A percentile compares a stretch with the other conserved stretches of the same genome.
These are phyloP conservation scores for Kryphioiulus occultus DNA, from an alignment of 2,888 invertebrate genomes.

Conservation along the genomic window DNA sequence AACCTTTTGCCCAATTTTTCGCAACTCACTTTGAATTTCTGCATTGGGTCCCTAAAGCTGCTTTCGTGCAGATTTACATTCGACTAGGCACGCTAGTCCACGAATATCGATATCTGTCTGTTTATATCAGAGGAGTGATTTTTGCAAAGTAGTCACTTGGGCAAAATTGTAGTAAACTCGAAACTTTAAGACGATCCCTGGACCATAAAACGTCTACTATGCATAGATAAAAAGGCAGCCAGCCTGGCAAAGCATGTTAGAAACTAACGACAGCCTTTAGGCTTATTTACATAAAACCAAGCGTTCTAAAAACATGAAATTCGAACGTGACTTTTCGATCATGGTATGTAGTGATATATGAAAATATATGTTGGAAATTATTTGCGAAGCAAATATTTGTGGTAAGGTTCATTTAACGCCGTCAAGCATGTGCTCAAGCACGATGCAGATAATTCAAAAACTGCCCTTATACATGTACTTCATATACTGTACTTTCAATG, in stretches of 20 bases:
- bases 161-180: constrained; percentile 12
- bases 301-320: neutral
- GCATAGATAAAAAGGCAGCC: neutral
- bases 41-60: neutral
- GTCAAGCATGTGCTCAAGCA: too few relatives aligned
- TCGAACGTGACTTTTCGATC: neutral
- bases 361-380: too few relatives aligned
- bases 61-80: constrained; percentile 2
- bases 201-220: neutral
- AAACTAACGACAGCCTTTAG: neutral
- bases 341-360: too few relatives aligned
- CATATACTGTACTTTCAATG: too few relatives aligned
- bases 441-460: too few relatives aligned
- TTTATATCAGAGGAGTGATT: constrained; percentile 40
- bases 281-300: neutral
- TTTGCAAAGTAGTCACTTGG: constrained; percentile 38
- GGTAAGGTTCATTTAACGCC: too few relatives aligned
- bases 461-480: too few relatives aligned
- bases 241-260: neutral
- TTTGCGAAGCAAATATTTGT: too few relatives aligned
- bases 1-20: constrained; percentile 40
- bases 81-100: neutral
- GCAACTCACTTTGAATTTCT: constrained; percentile 7
- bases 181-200: neutral
- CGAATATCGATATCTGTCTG: constrained; percentile 36